These are phyloP conservation scores for Cynodonichthys magdalenae DNA, from an alignment of 2,797 vertebrate genomes.

Conservation along the genomic window DNA sequence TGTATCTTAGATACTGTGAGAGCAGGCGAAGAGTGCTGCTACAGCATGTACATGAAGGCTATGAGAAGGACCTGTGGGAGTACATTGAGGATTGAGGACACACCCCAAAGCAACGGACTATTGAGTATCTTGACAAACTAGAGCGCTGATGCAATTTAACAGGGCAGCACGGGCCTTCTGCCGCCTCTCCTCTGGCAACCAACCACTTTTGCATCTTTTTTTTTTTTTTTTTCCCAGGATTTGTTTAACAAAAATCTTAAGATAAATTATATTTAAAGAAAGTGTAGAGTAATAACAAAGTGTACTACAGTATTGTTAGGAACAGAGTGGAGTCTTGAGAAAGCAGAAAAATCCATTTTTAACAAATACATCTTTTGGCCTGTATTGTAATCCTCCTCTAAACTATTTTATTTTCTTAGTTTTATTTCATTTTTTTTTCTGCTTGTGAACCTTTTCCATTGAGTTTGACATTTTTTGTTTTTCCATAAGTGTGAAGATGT, in stretches of 20 bases:
- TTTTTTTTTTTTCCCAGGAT: conserved; percentile 79
- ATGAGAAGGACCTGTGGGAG: conserved; percentile 99
- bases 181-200: conserved; percentile 86
- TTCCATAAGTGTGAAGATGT: conserved; percentile 82
- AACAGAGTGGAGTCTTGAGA: conserved; percentile 85
- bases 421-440: conserved; percentile 50
- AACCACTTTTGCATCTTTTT: conserved; percentile 84
- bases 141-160: conserved; percentile 94
- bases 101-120: conserved; percentile 82
- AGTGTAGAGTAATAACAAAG: conserved; percentile 89
- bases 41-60: conserved; percentile 99
- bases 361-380: conserved; percentile 85
- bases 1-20: conserved; percentile 95
- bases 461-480: conserved; percentile 83
- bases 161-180: conserved; percentile 85
- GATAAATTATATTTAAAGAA: conserved; percentile 99
- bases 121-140: conserved; percentile 90
- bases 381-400: conserved; percentile 89
- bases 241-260: conserved; percentile 92
- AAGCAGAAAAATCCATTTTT: conserved; percentile 82
- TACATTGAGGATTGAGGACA: conserved; percentile 98
- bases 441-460: conserved; percentile 63
- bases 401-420: conserved; percentile 76
- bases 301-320: conserved; percentile 99
- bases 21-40: conserved; percentile 98